A percentile compares a stretch with the other conserved stretches of the same genome.
phyloP scores from a whole-genome alignment of 2,888 invertebrate species.

The Acleris sparsana region DNA sequence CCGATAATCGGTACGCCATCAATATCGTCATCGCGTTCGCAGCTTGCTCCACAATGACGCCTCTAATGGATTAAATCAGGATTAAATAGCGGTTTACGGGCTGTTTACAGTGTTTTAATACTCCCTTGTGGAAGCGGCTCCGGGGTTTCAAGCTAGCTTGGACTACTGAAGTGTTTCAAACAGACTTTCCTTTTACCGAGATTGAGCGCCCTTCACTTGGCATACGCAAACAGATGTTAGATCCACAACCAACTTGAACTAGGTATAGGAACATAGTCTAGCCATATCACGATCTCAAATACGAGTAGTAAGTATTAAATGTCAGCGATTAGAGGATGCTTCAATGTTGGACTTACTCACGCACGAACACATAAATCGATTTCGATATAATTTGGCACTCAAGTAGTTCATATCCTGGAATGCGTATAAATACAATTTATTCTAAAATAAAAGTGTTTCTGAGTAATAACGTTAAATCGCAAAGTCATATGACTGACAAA shows the following conservation, averaged over 20 bases:
- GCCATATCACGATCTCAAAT: too few relatives aligned
- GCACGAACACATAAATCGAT: too few relatives aligned
- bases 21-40: slow-evolving; percentile 10
- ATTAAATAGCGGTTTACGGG: neutral
- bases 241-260: neutral
- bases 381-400: too few relatives aligned
- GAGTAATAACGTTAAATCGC: too few relatives aligned
- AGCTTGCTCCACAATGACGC: slow-evolving; percentile 4
- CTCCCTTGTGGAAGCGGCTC: slow-evolving; percentile 4
- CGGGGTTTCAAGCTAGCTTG: neutral
- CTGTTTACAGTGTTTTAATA: neutral
- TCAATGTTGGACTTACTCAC: too few relatives aligned
- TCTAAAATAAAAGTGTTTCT: too few relatives aligned
- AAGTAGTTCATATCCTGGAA: too few relatives aligned
- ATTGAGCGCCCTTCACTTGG: slow-evolving; percentile 26
- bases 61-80: slow-evolving; percentile 2
- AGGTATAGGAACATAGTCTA: too few relatives aligned
- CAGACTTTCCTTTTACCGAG: slow-evolving; percentile 26
- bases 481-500: too few relatives aligned
- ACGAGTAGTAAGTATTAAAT: too few relatives aligned
- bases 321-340: too few relatives aligned
- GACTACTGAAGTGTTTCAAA: slow-evolving; percentile 16
- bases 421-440: too few relatives aligned
- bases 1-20: slow-evolving; percentile 22
- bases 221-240: neutral